Percentiles rank a stretch among this genome's conserved stretches.
Conservation (phyloP, 2,113 vertebrate genomes). For the Ifrita kowaldi region DNA sequence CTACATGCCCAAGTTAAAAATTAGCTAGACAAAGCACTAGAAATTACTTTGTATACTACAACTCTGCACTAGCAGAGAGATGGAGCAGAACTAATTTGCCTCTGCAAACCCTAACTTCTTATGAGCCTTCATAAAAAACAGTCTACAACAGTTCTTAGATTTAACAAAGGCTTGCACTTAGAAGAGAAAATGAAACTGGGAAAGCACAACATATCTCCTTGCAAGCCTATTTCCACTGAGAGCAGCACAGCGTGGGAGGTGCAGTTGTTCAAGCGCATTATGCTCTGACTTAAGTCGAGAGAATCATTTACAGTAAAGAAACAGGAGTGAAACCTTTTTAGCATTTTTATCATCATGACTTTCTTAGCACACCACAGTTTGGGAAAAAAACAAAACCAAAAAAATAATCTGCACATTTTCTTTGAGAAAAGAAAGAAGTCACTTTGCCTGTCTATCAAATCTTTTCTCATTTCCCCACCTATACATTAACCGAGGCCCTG, state of each 20-base stretch:
- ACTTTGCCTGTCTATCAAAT: not conserved
- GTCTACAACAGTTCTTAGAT: not conserved
- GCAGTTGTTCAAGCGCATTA: not conserved
- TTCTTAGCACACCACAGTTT: not conserved
- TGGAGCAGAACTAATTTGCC: conserved; percentile 53
- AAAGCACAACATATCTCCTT: conserved; percentile 25
- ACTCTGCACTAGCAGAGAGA: conserved; percentile 1
- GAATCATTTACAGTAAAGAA: not conserved
- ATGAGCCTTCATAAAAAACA: conserved; percentile 8
- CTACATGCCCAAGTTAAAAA: conserved; percentile 22
- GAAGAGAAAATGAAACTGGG: conserved; percentile 4
- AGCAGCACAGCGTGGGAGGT: not conserved
- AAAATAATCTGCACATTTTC: not conserved
- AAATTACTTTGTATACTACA: conserved; percentile 19
- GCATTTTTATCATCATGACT: not conserved
- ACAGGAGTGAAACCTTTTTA: not conserved
- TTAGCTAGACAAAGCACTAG: conserved; percentile 40
- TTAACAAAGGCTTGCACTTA: conserved; percentile 10
- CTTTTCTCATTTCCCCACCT: not conserved
- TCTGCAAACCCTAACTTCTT: conserved; percentile 31
- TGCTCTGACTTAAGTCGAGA: not conserved
- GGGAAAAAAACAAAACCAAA: not conserved
- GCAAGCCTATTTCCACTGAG: not conserved
- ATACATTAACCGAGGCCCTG: not conserved
- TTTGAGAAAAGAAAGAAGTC: not conserved